These are phyloP conservation scores for Noctua comes DNA, from an alignment of 2,888 invertebrate genomes.

Conservation along the genomic window DNA sequence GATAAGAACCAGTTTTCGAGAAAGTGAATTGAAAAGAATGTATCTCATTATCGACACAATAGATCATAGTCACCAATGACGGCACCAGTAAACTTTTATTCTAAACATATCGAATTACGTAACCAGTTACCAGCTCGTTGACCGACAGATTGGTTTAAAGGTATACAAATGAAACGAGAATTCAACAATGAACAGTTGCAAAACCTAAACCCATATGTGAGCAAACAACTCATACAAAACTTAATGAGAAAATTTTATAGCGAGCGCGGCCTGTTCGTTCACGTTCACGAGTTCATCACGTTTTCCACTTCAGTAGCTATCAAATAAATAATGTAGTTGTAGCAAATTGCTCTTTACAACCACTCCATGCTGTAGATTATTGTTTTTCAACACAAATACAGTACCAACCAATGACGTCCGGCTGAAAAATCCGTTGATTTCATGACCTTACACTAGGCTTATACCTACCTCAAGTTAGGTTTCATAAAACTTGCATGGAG, in stretches of 20 bases:
- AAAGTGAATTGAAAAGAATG: too few relatives aligned
- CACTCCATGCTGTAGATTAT: conserved; percentile 22
- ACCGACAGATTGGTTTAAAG: conserved; percentile 20
- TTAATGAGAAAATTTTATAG: conserved; percentile 62
- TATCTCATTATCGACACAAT: conserved; percentile 49
- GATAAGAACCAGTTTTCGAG: too few relatives aligned
- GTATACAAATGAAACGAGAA: conserved; percentile 41
- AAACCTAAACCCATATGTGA: conserved; percentile 23
- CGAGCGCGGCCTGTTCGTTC: conserved; percentile 7
- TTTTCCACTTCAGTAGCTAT: conserved; percentile 33
- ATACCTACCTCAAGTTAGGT: neutral
- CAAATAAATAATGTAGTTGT: conserved; percentile 13
- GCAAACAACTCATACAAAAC: conserved; percentile 37
- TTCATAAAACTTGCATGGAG: conserved; percentile 21
- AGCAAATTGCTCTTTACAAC: neutral
- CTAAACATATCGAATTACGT: conserved; percentile 41
- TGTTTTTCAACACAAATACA: conserved; percentile 30
- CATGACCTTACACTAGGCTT: neutral
- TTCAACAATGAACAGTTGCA: conserved; percentile 48
- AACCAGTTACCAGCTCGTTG: conserved; percentile 12
- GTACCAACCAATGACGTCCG: neutral
- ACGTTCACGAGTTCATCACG: conserved; percentile 30
- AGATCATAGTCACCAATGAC: conserved; percentile 48
- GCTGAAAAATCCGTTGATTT: neutral
- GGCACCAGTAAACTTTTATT: conserved; percentile 43